These are phyloP conservation scores for Caloenas nicobarica DNA, from an alignment of 2,113 vertebrate species.

Conservation along the genomic window DNA sequence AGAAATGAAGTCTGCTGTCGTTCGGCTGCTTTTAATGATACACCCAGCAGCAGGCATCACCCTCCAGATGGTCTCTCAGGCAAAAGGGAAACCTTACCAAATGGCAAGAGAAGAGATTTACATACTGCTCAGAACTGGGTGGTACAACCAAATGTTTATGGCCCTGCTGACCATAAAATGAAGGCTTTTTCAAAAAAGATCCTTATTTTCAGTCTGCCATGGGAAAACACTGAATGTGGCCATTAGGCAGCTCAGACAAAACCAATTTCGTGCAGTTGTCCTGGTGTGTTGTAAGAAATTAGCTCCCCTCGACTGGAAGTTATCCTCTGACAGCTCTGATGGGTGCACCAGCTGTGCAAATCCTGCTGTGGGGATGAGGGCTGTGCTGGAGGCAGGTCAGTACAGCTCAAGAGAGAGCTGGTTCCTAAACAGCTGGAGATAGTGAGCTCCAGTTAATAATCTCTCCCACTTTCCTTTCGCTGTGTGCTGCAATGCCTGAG, in stretches of 20 bases:
- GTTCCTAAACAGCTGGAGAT: background rate
- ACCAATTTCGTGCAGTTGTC: background rate
- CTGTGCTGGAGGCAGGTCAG: conserved; percentile 8
- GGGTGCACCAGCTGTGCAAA: conserved; percentile 1
- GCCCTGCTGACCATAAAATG: background rate
- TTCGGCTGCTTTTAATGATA: background rate
- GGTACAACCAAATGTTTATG: conserved; percentile 1
- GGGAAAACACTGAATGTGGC: background rate
- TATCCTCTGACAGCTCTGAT: conserved; percentile 8
- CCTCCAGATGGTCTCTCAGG: background rate
- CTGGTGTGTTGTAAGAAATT: background rate
- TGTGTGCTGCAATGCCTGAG: background rate
- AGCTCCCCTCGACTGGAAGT: background rate
- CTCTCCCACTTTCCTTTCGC: background rate
- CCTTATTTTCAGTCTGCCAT: background rate
- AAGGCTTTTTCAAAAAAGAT: conserved; percentile 7
- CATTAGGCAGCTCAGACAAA: background rate
- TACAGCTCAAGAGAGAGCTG: background rate
- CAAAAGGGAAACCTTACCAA: background rate
- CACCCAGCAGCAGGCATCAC: background rate
- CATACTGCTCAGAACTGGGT: background rate
- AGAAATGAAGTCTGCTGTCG: background rate
- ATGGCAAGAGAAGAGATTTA: background rate
- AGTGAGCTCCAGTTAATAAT: background rate
- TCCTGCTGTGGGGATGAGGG: background rate